These are phyloP conservation scores for Heterodera carotae DNA, from an alignment of 1,140 invertebrate genomes.

Conservation along the genomic window DNA sequence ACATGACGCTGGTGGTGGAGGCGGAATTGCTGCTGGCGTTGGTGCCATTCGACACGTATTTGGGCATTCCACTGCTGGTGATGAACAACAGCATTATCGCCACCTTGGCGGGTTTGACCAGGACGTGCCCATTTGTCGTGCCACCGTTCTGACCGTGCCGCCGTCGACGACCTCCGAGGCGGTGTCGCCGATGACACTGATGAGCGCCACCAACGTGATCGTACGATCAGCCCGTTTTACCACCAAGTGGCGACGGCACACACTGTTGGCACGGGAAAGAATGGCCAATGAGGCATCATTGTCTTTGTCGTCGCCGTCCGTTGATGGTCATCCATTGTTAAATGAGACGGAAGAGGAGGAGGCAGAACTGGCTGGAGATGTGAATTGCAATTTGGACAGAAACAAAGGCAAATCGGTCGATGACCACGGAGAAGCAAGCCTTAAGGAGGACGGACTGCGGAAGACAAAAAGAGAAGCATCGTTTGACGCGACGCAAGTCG, in stretches of 20 bases:
- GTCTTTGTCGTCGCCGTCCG: not conserved
- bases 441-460: not conserved
- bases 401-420: not conserved
- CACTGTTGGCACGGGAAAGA: conserved; percentile 6
- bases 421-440: no score
- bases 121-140: conserved; percentile 1
- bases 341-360: not conserved
- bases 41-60: conserved; percentile 6
- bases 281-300: not conserved
- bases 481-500: not conserved
- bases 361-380: no score
- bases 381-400: no score
- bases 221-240: conserved; percentile 17
- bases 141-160: not conserved
- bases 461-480: not conserved
- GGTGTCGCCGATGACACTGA: not conserved
- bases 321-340: not conserved
- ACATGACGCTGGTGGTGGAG: no score
- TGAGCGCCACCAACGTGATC: not conserved
- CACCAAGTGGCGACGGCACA: conserved; percentile 1
- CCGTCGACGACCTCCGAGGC: not conserved
- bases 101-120: not conserved
- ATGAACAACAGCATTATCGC: not conserved
- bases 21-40: no score
- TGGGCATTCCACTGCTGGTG: not conserved